Evolutionary conservation across 2,113 vertebrate genomes (phyloP), one percentile per base, ranked within the genome.

Genomic region (Aegithalos caudatus): DNA sequence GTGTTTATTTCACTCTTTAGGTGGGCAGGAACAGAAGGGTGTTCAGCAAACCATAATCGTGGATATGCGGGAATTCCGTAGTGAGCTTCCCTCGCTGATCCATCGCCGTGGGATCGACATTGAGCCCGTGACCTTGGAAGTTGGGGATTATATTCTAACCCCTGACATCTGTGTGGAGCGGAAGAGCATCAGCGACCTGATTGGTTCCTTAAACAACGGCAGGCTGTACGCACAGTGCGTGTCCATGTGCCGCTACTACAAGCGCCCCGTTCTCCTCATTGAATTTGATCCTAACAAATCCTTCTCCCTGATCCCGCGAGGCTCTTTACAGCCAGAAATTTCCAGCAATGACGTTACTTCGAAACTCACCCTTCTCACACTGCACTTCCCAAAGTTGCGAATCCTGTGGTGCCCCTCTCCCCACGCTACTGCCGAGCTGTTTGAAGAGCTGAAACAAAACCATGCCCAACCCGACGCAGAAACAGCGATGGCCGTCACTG

Each of bases 391-490:
- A 0, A 98, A 98, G 7, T 97, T 99, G 13, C 98, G 99, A 7
- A 96, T 99, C 15, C 98, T 99, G 60, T 99, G 99, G 99, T 99
- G 99, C 92, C 98, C 99, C 3, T 99, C 99, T 8, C 99, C 99
- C 0, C 98, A 99, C 1, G 98, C 97, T 64, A 99, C 99, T 0
- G 99, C 99, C 0, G 99, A 99, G 65, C 94, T 99, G 24, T 99
- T 99, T 73, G 97, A 99, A 87, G 99, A 99, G 38, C 95, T 99
- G 65, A 99, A 99, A 79, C 96, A 97, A 7, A 99, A 98, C 58
- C 97, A 98, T 12, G 82, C 95, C 0, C 98, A 99, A 13, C 99
- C 99, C 0, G 97, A 99, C 0, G 98, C 98, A 1, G 81, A 98
- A 1, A 97, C 97, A 0, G 99, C 99, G 7, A 96, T 98, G 97